Evolutionary conservation across 2,113 vertebrate species (phyloP).

Genomic region (Eretmochelys imbricata): DNA sequence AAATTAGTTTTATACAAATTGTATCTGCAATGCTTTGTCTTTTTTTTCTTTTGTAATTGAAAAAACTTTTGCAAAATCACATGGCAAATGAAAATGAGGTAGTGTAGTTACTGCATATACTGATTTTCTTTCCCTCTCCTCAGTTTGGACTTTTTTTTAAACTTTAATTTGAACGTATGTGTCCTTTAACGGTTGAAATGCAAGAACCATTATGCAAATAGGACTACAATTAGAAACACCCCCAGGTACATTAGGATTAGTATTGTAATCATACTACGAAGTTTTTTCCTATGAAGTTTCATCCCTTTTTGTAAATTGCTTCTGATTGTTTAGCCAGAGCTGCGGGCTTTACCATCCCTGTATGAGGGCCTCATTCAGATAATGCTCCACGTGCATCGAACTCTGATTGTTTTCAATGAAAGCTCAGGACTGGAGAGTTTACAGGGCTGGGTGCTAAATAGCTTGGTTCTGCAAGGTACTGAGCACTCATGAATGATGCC

Average conservation of each 20-base stretch:
- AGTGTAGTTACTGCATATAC: background rate
- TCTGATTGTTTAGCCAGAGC: background rate
- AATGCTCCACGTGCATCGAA: background rate
- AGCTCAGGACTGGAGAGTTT: background rate
- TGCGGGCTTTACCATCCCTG: background rate
- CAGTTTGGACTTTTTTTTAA: background rate
- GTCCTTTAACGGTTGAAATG: constrained; percentile 62
- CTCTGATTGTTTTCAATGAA: background rate
- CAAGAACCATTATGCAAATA: constrained; percentile 39
- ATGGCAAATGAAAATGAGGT: constrained; percentile 43
- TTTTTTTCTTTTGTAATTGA: constrained; percentile 23
- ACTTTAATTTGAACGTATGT: constrained; percentile 43
- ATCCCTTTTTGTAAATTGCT: background rate
- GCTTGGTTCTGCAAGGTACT: background rate
- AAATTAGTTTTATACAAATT: background rate
- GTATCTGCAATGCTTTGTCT: constrained; percentile 16
- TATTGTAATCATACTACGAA: background rate
- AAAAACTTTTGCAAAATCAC: constrained; percentile 33
- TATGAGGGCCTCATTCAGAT: background rate
- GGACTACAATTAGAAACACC: background rate
- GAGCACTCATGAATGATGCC: background rate
- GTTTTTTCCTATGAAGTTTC: background rate
- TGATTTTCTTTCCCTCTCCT: background rate
- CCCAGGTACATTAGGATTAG: background rate
- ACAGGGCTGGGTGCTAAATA: background rate